Conservation (phyloP, 2,888 invertebrate species). For the Harpalus rufipes region DNA sequence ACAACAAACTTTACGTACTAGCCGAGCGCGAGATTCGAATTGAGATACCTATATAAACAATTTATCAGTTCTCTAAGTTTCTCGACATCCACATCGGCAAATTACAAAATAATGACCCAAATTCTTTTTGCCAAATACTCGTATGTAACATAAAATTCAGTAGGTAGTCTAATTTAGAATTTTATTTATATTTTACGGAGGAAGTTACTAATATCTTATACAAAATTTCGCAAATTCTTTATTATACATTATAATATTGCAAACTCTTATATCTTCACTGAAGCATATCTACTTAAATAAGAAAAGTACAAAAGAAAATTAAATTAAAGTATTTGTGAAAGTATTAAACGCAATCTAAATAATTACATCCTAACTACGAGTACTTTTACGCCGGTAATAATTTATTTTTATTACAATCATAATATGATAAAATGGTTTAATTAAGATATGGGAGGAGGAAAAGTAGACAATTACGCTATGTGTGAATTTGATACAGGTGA, state of each 20-base stretch:
- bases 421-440: slow-evolving; percentile 13
- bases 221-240: neutral
- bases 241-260: neutral
- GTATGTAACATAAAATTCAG: no score
- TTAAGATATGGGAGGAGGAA: neutral
- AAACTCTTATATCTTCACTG: neutral
- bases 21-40: no score
- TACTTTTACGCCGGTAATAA: neutral
- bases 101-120: no score
- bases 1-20: no score
- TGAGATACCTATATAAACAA: no score
- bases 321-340: neutral
- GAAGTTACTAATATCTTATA: no score
- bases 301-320: neutral
- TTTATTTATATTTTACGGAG: no score
- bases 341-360: neutral
- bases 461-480: slow-evolving; percentile 24
- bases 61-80: no score
- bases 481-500: slow-evolving; percentile 48
- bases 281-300: neutral
- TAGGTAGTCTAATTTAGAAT: no score
- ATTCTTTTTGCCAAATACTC: no score
- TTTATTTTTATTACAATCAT: neutral
- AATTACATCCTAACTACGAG: neutral
- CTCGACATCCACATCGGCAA: no score